Base-by-base conservation (phyloP, 35 echinoderm and acorn worm genomes). In the Patiria miniata region DNA sequence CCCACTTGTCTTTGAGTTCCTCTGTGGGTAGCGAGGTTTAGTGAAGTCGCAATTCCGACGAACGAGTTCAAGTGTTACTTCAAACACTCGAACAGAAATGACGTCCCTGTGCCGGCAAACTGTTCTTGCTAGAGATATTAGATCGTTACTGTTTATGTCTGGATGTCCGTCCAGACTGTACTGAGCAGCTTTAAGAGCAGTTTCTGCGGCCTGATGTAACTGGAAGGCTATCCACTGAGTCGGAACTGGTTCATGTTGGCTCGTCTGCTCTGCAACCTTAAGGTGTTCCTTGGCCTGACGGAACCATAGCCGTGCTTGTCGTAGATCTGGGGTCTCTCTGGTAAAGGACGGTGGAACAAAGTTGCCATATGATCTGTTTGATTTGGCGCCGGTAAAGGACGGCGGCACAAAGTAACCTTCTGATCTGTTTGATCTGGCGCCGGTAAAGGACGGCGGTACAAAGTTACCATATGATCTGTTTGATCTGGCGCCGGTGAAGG, bases 221-320 rank as follows among this genome's bases (percentile, higher is more conserved):
- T 77, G 33, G n/a, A 87, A 87, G 29, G 68, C 68, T 7, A 79
- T 32, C 86, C 86, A 87, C 17, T 47, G 33, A 17, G 26, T 19
- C 15, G 4, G 30, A 36, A 36, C 53, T 19, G 36, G 30, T 60
- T 19, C 30, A 1, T 79, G 30, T 1, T 59, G 17, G 12, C 40
- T 51, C 9, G 68, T 36, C 54, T 77, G 40, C n/a, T 79, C 18
- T 21, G 78, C 73, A 33, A 55, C 37, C 6, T 17, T 34, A 22
- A 82, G 23, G 52, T 86, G 57, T 51, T 87, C 84, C 26, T 87
- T n/a, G 77, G 84, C 90, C 36, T 92, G 90, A 9, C 85, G 77
- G 9, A 77, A 78, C 90, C 90, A 92, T 29, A 52, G 26, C 22
- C 84, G 54, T 30, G 83, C 90, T 37, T 82, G 81, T 38, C 29